Evolutionary conservation across 2,113 vertebrate genomes (phyloP), one percentile per base, ranked within the genome.

Genomic region (Mastomys coucha): DNA sequence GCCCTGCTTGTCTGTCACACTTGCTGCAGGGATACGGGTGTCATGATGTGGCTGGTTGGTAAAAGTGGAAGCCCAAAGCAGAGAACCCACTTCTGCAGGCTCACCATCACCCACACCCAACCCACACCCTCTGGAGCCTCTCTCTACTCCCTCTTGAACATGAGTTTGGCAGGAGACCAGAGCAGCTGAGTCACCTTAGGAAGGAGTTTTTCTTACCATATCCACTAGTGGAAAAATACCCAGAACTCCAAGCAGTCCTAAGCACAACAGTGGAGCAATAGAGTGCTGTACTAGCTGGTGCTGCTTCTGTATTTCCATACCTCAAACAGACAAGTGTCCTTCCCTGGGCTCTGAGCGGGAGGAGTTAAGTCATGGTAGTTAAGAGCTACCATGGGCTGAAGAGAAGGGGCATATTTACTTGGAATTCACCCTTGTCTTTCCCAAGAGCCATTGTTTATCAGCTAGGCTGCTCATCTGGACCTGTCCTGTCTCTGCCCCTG

Each of bases 201-300:
- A 92, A 69, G 87, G 56, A 95, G 92, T 72, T 97, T 76, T 96
- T 78, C 88, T 96, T 75, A 81, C 53, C 13, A 13, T 24, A 95
- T 49, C 80, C 39, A 56, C 82, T 76, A 65, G 90, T 96, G 97
- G 97, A 97, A 98, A 98, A 97, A n/a, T 96, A 96, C 96, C 22
- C 85, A 31, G 51, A n/a, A 67, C 92, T 91, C 82, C 58, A 51
- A 58, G 53, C 49, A 42, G 67, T 86, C 51, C 84, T 13, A 60
- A 91, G 36, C 0, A n/a, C 70, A 69, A 53, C 28, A 7, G 28
- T n/a, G 58, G 84, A 58, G 91, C 56, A 24, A 36, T 0, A 45
- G 7, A 69, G 60, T 20, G 49, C 1, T n/a, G 17, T 26, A 7
- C 51, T 58, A 56, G 56, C 13, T 2, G 2, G 3, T 7, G 31